phyloP scores from a whole-genome alignment of 35 echinoderm and acorn worm species.

The Hemicentrotus pulcherrimus region DNA sequence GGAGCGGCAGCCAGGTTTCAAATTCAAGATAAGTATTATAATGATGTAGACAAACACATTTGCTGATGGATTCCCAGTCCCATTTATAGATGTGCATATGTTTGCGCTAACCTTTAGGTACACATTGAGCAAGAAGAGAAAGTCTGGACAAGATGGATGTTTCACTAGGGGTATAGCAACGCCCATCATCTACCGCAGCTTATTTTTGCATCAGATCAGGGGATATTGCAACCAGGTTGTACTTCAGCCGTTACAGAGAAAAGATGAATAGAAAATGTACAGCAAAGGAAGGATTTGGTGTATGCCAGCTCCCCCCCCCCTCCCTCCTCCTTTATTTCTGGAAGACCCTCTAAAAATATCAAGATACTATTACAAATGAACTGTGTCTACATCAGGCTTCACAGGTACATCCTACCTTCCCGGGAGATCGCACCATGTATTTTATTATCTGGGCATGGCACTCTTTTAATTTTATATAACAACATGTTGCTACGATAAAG shows the following conservation, averaged over 20 bases:
- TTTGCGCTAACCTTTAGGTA: neutral
- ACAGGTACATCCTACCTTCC: neutral
- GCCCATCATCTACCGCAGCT: too few relatives aligned
- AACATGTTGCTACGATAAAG: neutral
- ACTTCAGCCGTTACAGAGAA: too few relatives aligned
- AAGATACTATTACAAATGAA: neutral
- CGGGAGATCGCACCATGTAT: too few relatives aligned
- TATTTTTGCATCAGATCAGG: too few relatives aligned
- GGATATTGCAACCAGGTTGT: too few relatives aligned
- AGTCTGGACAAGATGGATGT: neutral
- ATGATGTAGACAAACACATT: constrained; percentile 3
- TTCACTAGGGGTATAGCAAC: too few relatives aligned
- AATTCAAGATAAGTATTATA: neutral
- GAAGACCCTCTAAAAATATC: neutral
- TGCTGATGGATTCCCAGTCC: neutral
- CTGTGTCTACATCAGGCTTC: neutral
- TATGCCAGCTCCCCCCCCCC: too few relatives aligned
- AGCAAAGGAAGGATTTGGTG: too few relatives aligned
- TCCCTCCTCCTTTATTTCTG: neutral
- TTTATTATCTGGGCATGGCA: neutral
- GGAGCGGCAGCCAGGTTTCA: neutral
- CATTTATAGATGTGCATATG: neutral
- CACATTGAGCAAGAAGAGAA: neutral
- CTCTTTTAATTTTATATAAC: neutral
- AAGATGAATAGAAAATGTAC: too few relatives aligned